Percentiles rank a stretch among this genome's conserved stretches.
These are phyloP conservation scores for Ceyx cyanopectus DNA, from an alignment of 2,113 vertebrate species.

Conservation along the genomic window DNA sequence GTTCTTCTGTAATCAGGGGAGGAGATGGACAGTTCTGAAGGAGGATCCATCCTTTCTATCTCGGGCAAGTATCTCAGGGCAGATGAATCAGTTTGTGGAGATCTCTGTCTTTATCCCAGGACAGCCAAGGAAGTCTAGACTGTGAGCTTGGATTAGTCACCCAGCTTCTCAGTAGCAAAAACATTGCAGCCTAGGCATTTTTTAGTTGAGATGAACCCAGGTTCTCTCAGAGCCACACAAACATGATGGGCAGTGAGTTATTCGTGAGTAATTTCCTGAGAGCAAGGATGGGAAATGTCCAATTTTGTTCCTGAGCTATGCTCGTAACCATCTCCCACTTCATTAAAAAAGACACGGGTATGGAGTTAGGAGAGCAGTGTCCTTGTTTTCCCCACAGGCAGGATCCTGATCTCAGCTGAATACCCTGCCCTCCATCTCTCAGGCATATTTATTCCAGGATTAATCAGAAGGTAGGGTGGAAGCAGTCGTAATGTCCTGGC, in stretches of 20 bases:
- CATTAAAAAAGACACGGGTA: neutral
- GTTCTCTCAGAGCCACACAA: neutral
- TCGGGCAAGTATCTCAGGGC: neutral
- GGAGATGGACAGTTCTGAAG: neutral
- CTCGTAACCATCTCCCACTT: neutral
- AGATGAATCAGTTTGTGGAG: conserved; percentile 55
- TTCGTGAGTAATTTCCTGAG: neutral
- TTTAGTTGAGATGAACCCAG: neutral
- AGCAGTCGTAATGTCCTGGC: neutral
- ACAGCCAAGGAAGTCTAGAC: conserved; percentile 52
- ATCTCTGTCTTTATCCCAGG: conserved; percentile 42
- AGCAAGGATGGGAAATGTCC: neutral
- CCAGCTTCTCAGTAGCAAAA: neutral
- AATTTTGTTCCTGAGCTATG: neutral
- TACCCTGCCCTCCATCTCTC: neutral
- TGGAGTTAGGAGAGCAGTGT: neutral
- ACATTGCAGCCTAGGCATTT: neutral
- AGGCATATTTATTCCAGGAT: neutral
- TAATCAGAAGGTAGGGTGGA: conserved; percentile 35
- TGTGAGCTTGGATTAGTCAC: conserved; percentile 44
- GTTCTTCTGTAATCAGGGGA: neutral
- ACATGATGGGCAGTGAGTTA: neutral
- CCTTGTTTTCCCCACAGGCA: neutral
- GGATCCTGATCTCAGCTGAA: neutral
- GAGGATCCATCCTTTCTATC: conserved; percentile 29